Percentiles rank a stretch among this genome's conserved stretches.
Evolutionary conservation across 1,140 invertebrate species (phyloP).

Genomic region (Palaemon carinicauda): DNA sequence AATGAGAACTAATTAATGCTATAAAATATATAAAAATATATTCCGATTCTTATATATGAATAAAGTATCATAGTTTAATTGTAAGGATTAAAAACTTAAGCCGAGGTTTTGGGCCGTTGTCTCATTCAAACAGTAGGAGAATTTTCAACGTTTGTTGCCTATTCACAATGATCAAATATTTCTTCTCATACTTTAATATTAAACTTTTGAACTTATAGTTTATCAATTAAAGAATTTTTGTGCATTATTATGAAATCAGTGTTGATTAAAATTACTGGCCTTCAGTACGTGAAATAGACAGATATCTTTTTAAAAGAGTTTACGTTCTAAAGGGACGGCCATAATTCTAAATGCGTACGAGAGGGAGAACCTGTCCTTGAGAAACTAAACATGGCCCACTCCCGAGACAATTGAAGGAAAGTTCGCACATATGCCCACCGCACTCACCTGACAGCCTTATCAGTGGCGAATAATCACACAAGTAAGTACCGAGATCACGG

Average conservation of each 20-base stretch:
- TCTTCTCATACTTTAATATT: background rate
- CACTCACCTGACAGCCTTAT: slow-evolving; percentile 38
- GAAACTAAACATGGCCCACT: slow-evolving; percentile 41
- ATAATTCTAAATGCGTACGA: slow-evolving; percentile 34
- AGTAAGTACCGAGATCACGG: background rate
- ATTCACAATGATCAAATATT: slow-evolving; percentile 21
- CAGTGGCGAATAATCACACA: slow-evolving; percentile 13
- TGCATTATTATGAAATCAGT: background rate
- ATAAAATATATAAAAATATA: background rate
- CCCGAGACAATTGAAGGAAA: slow-evolving; percentile 7
- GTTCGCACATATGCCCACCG: slow-evolving; percentile 20
- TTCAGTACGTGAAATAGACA: background rate
- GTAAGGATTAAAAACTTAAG: background rate
- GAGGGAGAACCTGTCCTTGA: slow-evolving; percentile 40
- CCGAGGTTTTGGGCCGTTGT: background rate
- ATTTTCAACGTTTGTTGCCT: slow-evolving; percentile 51
- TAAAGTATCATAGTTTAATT: background rate
- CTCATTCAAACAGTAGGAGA: background rate
- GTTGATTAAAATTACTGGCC: background rate
- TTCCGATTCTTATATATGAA: background rate
- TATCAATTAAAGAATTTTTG: background rate
- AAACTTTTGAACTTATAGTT: background rate
- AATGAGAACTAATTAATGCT: background rate
- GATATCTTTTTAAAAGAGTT: background rate
- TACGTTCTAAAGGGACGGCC: slow-evolving; percentile 6